Base-by-base conservation (phyloP, 1,140 invertebrate species). In the Chionoecetes opilio region DNA sequence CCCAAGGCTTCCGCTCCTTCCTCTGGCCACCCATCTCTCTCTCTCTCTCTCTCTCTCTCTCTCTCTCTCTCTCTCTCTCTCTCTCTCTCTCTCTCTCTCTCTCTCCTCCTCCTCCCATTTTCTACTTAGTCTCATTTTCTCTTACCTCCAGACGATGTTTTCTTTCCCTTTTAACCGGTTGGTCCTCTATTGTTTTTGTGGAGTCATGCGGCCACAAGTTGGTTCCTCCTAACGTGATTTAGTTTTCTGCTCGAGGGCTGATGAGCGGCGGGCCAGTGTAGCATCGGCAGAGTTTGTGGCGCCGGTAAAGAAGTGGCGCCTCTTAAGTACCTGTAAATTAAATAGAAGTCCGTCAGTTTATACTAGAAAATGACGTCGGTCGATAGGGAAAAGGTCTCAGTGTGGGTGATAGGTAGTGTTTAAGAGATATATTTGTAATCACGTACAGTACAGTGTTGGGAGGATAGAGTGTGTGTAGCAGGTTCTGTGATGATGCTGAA, bases 21-120 rank as follows among this genome's bases (percentile, higher is more conserved):
- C 38, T 0, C 53, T 38, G 5, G 34, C 21, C 90, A 41, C 17
- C 32, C 9, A 29, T 75, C 90, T 32, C 38, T 38, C 38, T 90
- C 38, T 46, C 35, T 53, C 38, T 91, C n/a, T 53, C n/a, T 29
- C 38, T 91, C 38, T 41, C 38, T 53, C 38, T 53, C 89, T 91
- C 41, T 31, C 38, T 53, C n/a, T 53, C 29, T 91, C 89, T 91
- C 38, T 41, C 38, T 91, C 38, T 53, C 38, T 91, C 38, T 53
- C 37, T 91, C 38, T 41, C 38, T 91, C 38, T 53, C 89, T 75
- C 46, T 53, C 90, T 75, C 90, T 75, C 29, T 75, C 46, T 75
- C 31, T 75, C 46, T 91, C 34, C 29, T n/a, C 29, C 88, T 90
- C 35, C 11, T 88, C 86, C 35, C 29, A 31, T 90, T 90, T 53